Base-by-base conservation (phyloP, 2,113 vertebrate species). In the Prunella fulvescens region DNA sequence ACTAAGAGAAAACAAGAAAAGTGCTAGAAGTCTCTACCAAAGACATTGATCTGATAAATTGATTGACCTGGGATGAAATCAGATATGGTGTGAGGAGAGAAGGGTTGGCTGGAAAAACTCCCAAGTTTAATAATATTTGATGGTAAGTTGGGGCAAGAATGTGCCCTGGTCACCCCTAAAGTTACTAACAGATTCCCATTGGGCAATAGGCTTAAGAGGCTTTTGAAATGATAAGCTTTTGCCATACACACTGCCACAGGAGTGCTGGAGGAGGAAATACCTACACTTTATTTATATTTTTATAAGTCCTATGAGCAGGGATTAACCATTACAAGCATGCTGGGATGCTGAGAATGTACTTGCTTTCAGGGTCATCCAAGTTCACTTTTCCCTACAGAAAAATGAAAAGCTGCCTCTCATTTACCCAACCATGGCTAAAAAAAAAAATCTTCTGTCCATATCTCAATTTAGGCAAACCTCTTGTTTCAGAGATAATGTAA, bases 381-480 rank as follows among this genome's bases (percentile, higher is more conserved):
- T 0, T 74, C 18, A 62, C 37, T 91, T 53, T 67, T 77, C 35
- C 47, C 12, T 71, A 44, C 20, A 51, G 39, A 71, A 87, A 54
- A 84, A 70, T 10, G 4, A 71, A 84, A 66, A 16, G 11, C 14
- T 74, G 23, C 14, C 18, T 96, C 45, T 72, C n/a, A 17, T 65
- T 81, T 65, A 64, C 16, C n/a, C 15, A 65, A 42, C 5, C 6
- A 15, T 3, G 1, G 33, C 7, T 28, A 51, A 77, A 54, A 71
- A 11, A 33, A 3, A 18, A 7, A 10, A 54, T 84, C 23, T 56
- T 1, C 31, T 53, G 10, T n/a, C 28, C 1, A 0, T 51, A 61
- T 11, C 40, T 88, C 57, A 39, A 56, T 79, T 90, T 72, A 40
- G 60, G 29, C n/a, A 72, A 65, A 6, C 25, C 35, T 79, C 5